Evolutionary conservation across 1,140 invertebrate species (phyloP).

Genomic region (Bombyx mori): DNA sequence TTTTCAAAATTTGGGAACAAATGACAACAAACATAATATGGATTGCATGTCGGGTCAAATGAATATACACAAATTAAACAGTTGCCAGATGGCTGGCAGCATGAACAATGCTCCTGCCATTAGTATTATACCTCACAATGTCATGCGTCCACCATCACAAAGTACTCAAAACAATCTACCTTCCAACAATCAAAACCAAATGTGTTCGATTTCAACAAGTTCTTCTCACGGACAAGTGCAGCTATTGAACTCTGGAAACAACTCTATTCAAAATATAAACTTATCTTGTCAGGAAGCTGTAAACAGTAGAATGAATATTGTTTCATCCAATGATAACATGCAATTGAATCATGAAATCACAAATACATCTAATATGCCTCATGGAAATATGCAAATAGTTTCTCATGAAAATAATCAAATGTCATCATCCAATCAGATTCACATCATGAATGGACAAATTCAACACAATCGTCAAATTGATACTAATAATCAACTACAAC

Average conservation of each 20-base stretch:
- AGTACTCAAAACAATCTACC: conserved; percentile 52
- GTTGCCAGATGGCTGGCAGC: conserved; percentile 54
- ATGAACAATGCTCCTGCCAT: conserved; percentile 52
- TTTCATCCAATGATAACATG: conserved; percentile 33
- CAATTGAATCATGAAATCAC: conserved; percentile 44
- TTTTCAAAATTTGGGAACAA: conserved; percentile 56
- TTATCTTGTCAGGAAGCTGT: conserved; percentile 53
- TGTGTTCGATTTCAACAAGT: conserved; percentile 46
- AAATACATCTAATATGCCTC: conserved; percentile 40
- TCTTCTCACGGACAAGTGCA: conserved; percentile 49
- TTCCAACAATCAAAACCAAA: conserved; percentile 53
- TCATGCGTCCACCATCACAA: conserved; percentile 46
- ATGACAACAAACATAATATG: conserved; percentile 46
- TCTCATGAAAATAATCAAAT: conserved; percentile 47
- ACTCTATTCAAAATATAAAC: conserved; percentile 52
- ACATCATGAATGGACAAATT: conserved; percentile 64
- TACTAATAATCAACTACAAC: conserved; percentile 47
- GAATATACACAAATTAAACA: conserved; percentile 60
- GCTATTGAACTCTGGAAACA: conserved; percentile 50
- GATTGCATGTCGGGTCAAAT: conserved; percentile 46
- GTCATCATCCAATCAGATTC: conserved; percentile 50
- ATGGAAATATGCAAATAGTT: conserved; percentile 57
- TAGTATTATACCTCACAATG: conserved; percentile 58
- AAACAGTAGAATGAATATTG: conserved; percentile 47
- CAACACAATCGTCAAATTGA: conserved; percentile 52